phyloP scores from a whole-genome alignment of 2,113 vertebrate genomes.

The Gulo gulo region DNA sequence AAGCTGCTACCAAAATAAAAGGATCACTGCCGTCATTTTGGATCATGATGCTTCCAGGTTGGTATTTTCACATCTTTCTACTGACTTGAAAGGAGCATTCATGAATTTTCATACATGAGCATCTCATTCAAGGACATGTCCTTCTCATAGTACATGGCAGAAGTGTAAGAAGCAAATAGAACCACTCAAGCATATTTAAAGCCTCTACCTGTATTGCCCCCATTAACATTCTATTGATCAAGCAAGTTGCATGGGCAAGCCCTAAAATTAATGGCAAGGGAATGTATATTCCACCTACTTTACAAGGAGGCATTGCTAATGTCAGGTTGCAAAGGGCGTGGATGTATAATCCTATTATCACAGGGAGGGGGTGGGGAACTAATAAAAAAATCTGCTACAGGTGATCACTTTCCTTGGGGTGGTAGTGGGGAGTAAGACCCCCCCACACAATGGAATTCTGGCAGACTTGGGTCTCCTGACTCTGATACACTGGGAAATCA shows the following conservation, averaged over 20 bases:
- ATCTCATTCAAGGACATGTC: background rate
- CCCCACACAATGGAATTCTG: background rate
- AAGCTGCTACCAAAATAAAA: background rate
- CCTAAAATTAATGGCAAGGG: background rate
- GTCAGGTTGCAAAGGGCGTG: background rate
- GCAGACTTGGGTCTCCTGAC: background rate
- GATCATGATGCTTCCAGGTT: background rate
- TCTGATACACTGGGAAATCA: background rate
- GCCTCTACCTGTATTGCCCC: background rate
- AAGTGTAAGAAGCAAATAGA: background rate
- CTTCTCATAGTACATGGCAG: background rate
- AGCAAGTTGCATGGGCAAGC: background rate
- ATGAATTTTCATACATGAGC: background rate
- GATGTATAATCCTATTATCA: background rate
- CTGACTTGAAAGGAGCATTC: background rate
- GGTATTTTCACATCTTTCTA: background rate
- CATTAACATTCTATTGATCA: background rate
- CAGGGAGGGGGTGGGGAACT: background rate
- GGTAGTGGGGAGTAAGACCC: background rate
- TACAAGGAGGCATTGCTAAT: background rate
- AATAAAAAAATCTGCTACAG: background rate
- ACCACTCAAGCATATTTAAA: background rate
- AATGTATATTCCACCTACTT: background rate
- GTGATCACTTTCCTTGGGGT: background rate
- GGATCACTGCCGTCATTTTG: background rate